Evolutionary conservation across 2,113 vertebrate species (phyloP).

Genomic region (Trinectes maculatus): DNA sequence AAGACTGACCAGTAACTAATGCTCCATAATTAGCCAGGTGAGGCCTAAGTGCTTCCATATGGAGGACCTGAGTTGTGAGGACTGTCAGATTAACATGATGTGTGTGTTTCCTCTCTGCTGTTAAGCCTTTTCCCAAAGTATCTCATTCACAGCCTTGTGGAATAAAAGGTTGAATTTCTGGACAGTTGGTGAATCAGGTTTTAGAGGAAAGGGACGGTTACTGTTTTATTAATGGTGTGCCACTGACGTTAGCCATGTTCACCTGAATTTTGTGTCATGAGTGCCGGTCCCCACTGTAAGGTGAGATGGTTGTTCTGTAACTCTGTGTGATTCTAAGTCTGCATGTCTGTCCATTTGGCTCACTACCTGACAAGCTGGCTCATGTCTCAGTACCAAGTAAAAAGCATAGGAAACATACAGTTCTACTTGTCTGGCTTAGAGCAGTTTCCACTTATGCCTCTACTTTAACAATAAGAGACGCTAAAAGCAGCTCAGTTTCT

Average conservation of each 20-base stretch:
- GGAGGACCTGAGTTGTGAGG: conserved; percentile 45
- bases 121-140: conserved; percentile 40
- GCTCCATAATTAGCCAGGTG: conserved; percentile 66
- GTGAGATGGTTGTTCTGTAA: conserved; percentile 60
- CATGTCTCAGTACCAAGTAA: conserved; percentile 56
- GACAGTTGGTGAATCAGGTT: conserved; percentile 44
- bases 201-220: conserved; percentile 66
- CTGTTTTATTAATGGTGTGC: conserved; percentile 71
- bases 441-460: conserved; percentile 46
- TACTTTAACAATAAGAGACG: conserved; percentile 52
- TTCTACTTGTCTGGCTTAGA: conserved; percentile 61
- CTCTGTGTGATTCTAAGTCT: conserved; percentile 50
- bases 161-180: conserved; percentile 41
- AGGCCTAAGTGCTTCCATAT: conserved; percentile 72
- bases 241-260: conserved; percentile 69
- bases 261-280: conserved; percentile 47
- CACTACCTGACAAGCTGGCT: conserved; percentile 57
- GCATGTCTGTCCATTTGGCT: conserved; percentile 51
- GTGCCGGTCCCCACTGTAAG: conserved; percentile 56
- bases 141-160: conserved; percentile 36
- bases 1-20: conserved; percentile 48
- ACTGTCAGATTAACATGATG: conserved; percentile 72
- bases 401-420: conserved; percentile 64
- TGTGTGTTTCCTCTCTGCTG: conserved; percentile 59
- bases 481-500: conserved; percentile 56